These are phyloP conservation scores for Ceratotherium simum DNA, from an alignment of 2,113 vertebrate genomes.

Conservation along the genomic window DNA sequence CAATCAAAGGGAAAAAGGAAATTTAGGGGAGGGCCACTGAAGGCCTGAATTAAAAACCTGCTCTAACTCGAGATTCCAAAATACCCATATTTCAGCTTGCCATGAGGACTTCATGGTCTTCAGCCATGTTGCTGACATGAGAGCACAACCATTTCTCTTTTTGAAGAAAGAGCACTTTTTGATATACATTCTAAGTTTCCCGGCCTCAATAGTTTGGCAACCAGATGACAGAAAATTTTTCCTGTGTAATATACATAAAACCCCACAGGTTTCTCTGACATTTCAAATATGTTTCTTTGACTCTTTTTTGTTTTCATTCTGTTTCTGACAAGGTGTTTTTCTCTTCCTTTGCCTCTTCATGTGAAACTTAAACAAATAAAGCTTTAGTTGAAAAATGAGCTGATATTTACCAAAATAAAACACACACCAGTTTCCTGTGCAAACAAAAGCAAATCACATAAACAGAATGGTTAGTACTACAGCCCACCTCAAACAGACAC, in stretches of 20 bases:
- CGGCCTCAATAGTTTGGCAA: background rate
- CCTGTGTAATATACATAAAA: background rate
- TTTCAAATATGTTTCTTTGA: background rate
- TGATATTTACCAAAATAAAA: slow-evolving; percentile 45
- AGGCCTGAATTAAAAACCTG: slow-evolving; percentile 23
- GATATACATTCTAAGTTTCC: background rate
- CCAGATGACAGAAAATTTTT: slow-evolving; percentile 5
- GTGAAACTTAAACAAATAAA: slow-evolving; percentile 42
- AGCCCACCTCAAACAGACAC: background rate
- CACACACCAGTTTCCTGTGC: background rate
- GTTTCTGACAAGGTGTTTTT: background rate
- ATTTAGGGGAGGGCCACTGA: background rate
- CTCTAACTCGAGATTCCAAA: background rate
- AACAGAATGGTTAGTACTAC: background rate
- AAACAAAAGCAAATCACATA: slow-evolving; percentile 1
- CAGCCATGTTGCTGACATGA: background rate
- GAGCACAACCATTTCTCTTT: slow-evolving; percentile 1
- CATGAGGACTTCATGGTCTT: background rate
- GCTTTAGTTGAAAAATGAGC: slow-evolving; percentile 18
- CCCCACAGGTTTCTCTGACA: background rate
- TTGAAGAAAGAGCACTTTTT: background rate
- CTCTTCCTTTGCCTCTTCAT: background rate
- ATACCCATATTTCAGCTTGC: background rate
- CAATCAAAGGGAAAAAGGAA: background rate
- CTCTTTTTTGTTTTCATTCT: background rate